phyloP scores from a whole-genome alignment of 2,888 invertebrate genomes.

The Ellobium chinense region DNA sequence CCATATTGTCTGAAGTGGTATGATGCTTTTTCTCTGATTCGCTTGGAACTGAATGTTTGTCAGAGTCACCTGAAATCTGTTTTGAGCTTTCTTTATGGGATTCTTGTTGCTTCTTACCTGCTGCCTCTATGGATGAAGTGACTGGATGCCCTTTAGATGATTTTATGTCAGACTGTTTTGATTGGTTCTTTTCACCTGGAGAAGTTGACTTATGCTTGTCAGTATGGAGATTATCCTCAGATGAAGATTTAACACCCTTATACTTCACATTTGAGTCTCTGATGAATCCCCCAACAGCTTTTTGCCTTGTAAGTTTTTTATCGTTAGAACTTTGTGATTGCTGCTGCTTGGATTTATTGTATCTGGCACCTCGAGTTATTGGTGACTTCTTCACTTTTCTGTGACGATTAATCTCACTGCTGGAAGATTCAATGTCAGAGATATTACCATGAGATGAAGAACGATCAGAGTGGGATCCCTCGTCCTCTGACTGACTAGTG shows the following conservation, averaged over 20 bases:
- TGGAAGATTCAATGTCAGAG: constrained; percentile 24
- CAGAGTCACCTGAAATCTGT: neutral
- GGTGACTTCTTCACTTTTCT: neutral
- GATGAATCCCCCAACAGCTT: neutral
- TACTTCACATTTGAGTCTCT: neutral
- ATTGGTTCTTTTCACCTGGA: neutral
- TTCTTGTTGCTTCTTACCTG: neutral
- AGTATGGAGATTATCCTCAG: neutral
- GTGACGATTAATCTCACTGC: neutral
- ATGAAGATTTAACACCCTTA: neutral
- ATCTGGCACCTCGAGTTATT: neutral
- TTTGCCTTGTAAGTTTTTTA: neutral
- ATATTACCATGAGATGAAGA: constrained; percentile 14
- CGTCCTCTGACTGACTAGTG: constrained; percentile 7
- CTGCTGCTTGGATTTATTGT: neutral
- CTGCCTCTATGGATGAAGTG: neutral
- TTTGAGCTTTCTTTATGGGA: no score
- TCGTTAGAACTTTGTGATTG: neutral
- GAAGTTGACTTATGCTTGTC: neutral
- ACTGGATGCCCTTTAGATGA: neutral
- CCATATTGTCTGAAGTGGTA: no score
- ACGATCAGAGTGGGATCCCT: neutral
- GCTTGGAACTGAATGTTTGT: neutral
- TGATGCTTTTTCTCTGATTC: neutral
- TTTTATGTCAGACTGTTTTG: neutral